Conservation (phyloP, 2,797 vertebrate species). For the Pyrocephalus nanus region DNA sequence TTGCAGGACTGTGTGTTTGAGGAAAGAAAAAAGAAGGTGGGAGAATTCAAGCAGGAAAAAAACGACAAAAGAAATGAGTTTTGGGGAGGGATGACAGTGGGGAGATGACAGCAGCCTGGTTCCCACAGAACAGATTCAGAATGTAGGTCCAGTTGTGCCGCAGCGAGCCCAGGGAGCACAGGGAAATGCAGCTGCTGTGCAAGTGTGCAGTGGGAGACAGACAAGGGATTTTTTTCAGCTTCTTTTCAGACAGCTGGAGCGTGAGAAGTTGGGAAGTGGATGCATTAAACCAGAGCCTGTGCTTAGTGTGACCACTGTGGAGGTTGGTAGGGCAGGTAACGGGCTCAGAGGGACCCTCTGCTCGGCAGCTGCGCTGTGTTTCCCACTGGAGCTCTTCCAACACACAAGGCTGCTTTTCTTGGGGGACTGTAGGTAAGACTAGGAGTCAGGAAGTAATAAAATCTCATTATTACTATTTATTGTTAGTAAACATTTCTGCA, state of each 20-base stretch:
- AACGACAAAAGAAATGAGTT: background rate
- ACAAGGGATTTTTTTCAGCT: background rate
- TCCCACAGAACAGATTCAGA: background rate
- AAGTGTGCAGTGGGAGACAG: background rate
- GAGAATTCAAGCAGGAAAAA: background rate
- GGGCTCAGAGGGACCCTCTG: background rate
- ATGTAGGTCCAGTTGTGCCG: fast-evolving
- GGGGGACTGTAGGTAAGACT: conserved; percentile 36
- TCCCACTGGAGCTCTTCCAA: conserved; percentile 58
- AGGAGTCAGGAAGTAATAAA: conserved; percentile 59
- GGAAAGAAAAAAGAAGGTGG: background rate
- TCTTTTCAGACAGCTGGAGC: conserved; percentile 24
- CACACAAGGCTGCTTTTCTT: background rate
- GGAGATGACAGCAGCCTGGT: background rate
- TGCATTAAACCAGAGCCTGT: background rate
- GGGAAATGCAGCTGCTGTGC: background rate
- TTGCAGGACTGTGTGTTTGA: background rate
- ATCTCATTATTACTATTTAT: conserved; percentile 41
- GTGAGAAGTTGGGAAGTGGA: background rate
- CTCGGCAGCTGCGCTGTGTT: background rate
- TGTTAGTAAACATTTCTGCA: conserved; percentile 35
- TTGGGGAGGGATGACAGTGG: background rate
- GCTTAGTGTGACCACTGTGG: background rate
- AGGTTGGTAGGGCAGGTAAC: conserved; percentile 38
- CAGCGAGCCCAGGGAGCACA: fast-evolving